Evolutionary conservation across 2,797 vertebrate genomes (phyloP), one percentile per base, ranked within the genome.

Genomic region (Syngnathus rostellatus): DNA sequence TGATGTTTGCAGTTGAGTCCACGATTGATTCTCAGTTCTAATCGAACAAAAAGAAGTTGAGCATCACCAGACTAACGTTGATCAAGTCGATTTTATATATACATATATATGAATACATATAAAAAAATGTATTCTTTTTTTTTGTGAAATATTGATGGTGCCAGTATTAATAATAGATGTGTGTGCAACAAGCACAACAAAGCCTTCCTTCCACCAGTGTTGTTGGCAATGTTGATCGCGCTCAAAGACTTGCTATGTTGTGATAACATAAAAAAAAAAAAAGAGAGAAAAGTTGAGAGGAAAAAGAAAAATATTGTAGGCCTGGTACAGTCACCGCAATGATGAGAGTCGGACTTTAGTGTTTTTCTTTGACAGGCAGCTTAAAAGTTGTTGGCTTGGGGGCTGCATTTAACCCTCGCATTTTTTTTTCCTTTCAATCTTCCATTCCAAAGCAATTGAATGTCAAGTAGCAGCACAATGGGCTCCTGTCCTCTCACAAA

Each of bases 371-470:
- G 54, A 57, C 23, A 37, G 37, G 12, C 25, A 57, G 14, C 25
- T 31, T 8, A 57, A 57, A 48, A 55, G 37, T 3, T 37, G 53
- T 16, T 8, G 40, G n/a, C 14, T 66, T 69, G 2, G 25, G 14
- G 43, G 62, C 43, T 50, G 2, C 23, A 10, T 45, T 57, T 25
- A 43, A 41, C 25, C 45, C 51, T 10, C 37, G 39, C 43, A n/a
- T 48, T 64, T 50, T 50, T n/a, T n/a, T 10, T 58, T 39, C 8
- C 5, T 62, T 53, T 65, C 21, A 53, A 50, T 14, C 46, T 31
- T 41, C 58, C 40, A 61, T 10, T 53, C 17, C 16, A 57, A 60
- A 62, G 37, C 14, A 68, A 74, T 71, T 25, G 11, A 69, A 62
- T 65, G 23, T 51, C 17, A 61, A 46, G n/a, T 59, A 59, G 0